These are phyloP conservation scores for Cantharis lateralis DNA, from an alignment of 2,888 invertebrate genomes.

Conservation along the genomic window DNA sequence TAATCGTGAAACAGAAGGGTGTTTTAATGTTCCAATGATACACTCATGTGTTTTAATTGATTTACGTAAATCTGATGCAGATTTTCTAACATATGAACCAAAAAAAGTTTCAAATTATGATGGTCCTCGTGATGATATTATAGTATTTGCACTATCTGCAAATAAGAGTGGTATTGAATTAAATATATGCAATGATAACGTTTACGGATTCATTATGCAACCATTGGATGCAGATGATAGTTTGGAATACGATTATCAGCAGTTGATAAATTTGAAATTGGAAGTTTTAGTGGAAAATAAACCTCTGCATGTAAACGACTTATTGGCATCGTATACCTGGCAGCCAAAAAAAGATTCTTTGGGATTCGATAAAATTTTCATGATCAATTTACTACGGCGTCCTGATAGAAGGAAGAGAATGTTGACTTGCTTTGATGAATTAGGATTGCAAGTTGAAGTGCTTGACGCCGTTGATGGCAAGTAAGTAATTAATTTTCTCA, in stretches of 20 bases:
- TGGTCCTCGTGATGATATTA: constrained; percentile 85
- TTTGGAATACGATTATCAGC: constrained; percentile 66
- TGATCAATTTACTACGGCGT: constrained; percentile 90
- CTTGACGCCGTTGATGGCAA: constrained; percentile 90
- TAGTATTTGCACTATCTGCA: constrained; percentile 86
- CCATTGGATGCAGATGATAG: constrained; percentile 76
- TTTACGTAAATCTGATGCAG: constrained; percentile 63
- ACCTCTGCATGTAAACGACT: constrained; percentile 55
- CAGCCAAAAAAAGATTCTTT: constrained; percentile 64
- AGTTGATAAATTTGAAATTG: constrained; percentile 75
- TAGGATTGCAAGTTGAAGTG: constrained; percentile 77
- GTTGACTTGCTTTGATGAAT: constrained; percentile 75
- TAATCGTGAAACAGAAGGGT: constrained; percentile 69
- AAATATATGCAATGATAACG: constrained; percentile 78
- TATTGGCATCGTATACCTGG: constrained; percentile 48
- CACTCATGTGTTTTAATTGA: constrained; percentile 86
- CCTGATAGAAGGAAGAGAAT: constrained; percentile 80
- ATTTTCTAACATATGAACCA: constrained; percentile 75
- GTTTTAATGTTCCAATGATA: constrained; percentile 87
- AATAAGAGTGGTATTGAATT: constrained; percentile 67
- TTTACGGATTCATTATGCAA: constrained; percentile 81
- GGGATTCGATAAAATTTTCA: constrained; percentile 79
- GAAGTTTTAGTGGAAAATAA: constrained; percentile 70
- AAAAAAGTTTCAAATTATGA: constrained; percentile 65
- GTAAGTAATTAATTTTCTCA: constrained; percentile 59